phyloP scores from a whole-genome alignment of 1,140 invertebrate genomes.

The Grapholita molesta region DNA sequence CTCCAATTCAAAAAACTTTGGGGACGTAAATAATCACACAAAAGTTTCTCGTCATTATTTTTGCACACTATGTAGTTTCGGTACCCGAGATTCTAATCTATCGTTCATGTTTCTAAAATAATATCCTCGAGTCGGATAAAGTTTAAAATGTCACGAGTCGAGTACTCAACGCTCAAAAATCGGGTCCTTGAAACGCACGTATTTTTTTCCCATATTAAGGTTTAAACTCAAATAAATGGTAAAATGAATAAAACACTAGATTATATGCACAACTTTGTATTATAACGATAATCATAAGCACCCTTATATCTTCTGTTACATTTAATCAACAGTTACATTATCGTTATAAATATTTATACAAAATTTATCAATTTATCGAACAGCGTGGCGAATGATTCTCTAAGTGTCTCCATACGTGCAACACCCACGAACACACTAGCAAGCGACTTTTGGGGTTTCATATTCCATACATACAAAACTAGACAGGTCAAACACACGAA shows the following conservation, averaged over 20 bases:
- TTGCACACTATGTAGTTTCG: too few relatives aligned
- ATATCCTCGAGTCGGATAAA: too few relatives aligned
- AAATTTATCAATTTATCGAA: constrained; percentile 72
- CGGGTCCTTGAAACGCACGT: too few relatives aligned
- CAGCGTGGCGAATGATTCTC: constrained; percentile 64
- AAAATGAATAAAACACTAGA: constrained; percentile 44
- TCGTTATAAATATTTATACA: constrained; percentile 77
- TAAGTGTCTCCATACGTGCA: constrained; percentile 43
- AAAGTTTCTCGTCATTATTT: too few relatives aligned
- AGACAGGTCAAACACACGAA: not conserved
- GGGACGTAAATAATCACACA: too few relatives aligned
- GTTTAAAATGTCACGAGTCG: too few relatives aligned
- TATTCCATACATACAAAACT: not conserved
- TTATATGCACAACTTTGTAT: constrained; percentile 77
- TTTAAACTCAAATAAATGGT: too few relatives aligned
- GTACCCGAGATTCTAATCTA: too few relatives aligned
- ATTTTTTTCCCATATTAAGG: too few relatives aligned
- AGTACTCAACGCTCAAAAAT: too few relatives aligned
- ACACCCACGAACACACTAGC: constrained; percentile 27
- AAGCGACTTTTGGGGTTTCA: constrained; percentile 23
- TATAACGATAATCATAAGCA: constrained; percentile 78
- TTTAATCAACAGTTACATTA: constrained; percentile 75
- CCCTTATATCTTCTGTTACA: constrained; percentile 75
- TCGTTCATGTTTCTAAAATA: too few relatives aligned
- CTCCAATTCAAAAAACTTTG: too few relatives aligned